Evolutionary conservation across 2,113 vertebrate species (phyloP).

Genomic region (Muntiacus reevesi): DNA sequence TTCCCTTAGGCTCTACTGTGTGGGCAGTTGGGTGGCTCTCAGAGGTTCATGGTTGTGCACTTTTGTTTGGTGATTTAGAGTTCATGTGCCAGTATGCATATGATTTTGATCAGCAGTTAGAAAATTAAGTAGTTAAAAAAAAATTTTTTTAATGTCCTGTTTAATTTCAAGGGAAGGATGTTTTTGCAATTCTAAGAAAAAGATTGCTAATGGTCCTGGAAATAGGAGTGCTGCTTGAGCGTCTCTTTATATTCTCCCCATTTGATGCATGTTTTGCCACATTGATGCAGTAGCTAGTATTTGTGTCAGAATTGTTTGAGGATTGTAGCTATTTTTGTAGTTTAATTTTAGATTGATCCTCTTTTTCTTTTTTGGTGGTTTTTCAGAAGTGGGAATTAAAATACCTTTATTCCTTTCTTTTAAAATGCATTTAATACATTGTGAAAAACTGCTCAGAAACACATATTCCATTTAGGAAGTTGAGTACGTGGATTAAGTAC

Average conservation of each 20-base stretch:
- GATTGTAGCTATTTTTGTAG: background rate
- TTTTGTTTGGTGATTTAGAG: background rate
- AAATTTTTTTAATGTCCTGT: background rate
- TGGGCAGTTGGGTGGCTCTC: background rate
- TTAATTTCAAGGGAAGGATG: background rate
- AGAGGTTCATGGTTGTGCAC: background rate
- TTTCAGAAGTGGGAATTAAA: conserved; percentile 8
- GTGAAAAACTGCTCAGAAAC: background rate
- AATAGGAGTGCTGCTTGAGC: background rate
- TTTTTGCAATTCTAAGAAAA: background rate
- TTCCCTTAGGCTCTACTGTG: background rate
- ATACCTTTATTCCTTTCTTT: background rate
- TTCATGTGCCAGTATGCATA: background rate
- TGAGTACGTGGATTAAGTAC: background rate
- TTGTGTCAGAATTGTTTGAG: background rate
- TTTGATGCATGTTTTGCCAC: background rate
- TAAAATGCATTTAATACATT: background rate
- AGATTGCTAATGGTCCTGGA: background rate
- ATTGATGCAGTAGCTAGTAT: background rate
- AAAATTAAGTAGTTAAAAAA: background rate
- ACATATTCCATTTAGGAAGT: background rate
- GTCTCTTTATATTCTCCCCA: background rate
- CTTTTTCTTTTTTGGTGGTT: background rate
- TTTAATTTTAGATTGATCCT: background rate
- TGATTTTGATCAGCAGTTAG: background rate